Evolutionary conservation across 2,113 vertebrate genomes (phyloP).

Genomic region (Euleptes europaea): DNA sequence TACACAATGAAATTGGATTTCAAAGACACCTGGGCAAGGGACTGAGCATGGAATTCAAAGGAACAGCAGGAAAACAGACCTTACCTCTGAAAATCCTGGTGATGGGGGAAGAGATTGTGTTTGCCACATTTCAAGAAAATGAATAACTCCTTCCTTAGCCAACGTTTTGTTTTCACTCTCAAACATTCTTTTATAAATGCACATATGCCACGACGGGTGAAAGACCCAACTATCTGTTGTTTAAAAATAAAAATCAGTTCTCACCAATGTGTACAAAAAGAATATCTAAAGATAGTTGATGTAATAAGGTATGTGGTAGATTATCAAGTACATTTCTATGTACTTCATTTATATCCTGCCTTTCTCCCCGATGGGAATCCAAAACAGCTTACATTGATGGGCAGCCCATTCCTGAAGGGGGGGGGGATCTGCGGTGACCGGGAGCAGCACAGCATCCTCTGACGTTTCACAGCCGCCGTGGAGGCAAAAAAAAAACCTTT

Average conservation of each 20-base stretch:
- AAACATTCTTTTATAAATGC: conserved; percentile 94
- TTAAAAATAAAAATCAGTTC: conserved; percentile 16
- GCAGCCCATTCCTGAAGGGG: too few species aligned
- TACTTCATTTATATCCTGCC: too few species aligned
- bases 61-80: background rate
- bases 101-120: conserved; percentile 77
- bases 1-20: background rate
- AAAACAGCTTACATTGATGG: too few species aligned
- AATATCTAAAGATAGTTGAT: background rate
- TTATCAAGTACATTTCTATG: background rate
- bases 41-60: background rate
- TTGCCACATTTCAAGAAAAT: conserved; percentile 86
- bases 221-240: conserved; percentile 75
- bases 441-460: too few species aligned
- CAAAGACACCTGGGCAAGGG: background rate
- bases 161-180: conserved; percentile 93
- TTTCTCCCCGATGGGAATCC: too few species aligned
- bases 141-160: conserved; percentile 86
- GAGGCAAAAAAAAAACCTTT: too few species aligned
- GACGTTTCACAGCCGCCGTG: too few species aligned
- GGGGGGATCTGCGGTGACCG: too few species aligned
- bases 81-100: conserved; percentile 84
- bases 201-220: conserved; percentile 90
- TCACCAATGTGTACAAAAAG: conserved; percentile 2
- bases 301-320: background rate